Conservation (phyloP, 1,140 invertebrate species). For the Tetraneura akinire region DNA sequence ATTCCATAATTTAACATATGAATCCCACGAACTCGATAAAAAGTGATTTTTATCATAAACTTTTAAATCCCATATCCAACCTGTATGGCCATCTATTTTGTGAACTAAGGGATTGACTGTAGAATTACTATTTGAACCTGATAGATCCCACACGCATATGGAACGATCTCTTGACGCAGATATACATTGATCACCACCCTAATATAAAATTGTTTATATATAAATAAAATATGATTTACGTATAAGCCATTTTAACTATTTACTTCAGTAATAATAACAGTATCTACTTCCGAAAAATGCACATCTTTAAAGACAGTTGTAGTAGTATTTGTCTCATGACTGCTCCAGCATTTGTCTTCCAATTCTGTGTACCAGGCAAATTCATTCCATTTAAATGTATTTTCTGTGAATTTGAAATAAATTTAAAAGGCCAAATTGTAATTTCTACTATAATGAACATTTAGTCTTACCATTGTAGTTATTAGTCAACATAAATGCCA, state of each 20-base stretch:
- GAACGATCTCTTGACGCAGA: slow-evolving; percentile 44
- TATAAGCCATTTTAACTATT: neutral
- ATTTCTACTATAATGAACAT: neutral
- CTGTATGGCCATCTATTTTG: slow-evolving; percentile 23
- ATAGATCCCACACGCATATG: slow-evolving; percentile 21
- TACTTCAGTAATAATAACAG: slow-evolving; percentile 30
- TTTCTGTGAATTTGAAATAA: slow-evolving; percentile 8
- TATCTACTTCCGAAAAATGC: slow-evolving; percentile 43
- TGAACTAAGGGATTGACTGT: no score
- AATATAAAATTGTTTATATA: neutral
- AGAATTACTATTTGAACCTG: neutral
- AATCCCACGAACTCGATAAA: slow-evolving; percentile 45
- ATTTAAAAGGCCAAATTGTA: neutral
- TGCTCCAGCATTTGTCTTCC: slow-evolving; percentile 28
- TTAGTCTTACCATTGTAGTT: slow-evolving; percentile 3
- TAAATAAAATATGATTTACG: neutral
- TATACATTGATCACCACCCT: slow-evolving; percentile 19
- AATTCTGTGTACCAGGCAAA: slow-evolving; percentile 27
- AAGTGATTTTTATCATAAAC: slow-evolving; percentile 33
- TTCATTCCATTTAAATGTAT: slow-evolving; percentile 35
- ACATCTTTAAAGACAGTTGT: slow-evolving; percentile 3
- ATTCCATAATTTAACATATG: slow-evolving; percentile 36
- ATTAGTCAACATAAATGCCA: neutral
- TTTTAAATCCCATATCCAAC: slow-evolving; percentile 33
- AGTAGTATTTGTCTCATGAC: slow-evolving; percentile 31